Evolutionary conservation across 2,797 vertebrate species (phyloP).

Genomic region (Acrocephalus scirpaceus): DNA sequence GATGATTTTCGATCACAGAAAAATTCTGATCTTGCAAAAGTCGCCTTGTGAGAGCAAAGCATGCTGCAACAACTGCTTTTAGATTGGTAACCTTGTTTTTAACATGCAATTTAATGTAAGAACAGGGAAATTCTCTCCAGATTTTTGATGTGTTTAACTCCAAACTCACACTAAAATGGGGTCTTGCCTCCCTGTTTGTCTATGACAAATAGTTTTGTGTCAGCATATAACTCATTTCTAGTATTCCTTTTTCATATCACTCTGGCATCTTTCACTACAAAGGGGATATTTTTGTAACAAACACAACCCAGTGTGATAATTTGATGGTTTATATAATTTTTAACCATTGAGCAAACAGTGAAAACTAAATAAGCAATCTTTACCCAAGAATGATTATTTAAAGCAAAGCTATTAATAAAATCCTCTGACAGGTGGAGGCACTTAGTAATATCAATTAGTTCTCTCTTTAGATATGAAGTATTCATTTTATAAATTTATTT

Average conservation of each 20-base stretch:
- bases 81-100: background rate
- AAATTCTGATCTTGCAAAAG: background rate
- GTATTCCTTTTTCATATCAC: background rate
- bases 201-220: background rate
- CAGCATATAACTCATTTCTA: background rate
- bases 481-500: conserved; percentile 77
- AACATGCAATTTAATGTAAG: background rate
- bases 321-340: background rate
- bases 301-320: background rate
- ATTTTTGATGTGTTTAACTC: background rate
- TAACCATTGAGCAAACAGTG: background rate
- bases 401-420: conserved; percentile 47
- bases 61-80: background rate
- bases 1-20: background rate
- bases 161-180: background rate
- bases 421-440: conserved; percentile 66
- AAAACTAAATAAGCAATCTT: conserved; percentile 33
- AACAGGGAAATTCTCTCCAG: background rate
- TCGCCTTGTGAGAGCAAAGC: background rate
- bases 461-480: conserved; percentile 71
- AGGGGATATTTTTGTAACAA: background rate
- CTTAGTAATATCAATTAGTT: conserved; percentile 72
- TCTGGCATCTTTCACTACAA: background rate
- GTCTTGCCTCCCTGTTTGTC: background rate
- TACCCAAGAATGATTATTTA: conserved; percentile 57